These are phyloP conservation scores for Actinemys pallida DNA, from an alignment of 2,113 vertebrate genomes.

Conservation along the genomic window DNA sequence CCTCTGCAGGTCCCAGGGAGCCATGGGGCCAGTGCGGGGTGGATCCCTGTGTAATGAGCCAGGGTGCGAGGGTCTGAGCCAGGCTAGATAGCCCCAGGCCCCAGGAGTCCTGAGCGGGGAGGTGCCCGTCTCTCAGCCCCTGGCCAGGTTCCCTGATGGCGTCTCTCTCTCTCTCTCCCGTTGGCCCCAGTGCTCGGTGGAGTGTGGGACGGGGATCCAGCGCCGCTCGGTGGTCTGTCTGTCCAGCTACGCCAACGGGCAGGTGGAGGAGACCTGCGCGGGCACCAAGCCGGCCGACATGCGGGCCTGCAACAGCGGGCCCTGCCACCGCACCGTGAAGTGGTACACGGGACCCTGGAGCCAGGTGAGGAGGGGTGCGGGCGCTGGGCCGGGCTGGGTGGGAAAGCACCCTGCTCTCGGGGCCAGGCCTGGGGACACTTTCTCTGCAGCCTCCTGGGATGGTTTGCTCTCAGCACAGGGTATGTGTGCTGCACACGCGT, in stretches of 20 bases:
- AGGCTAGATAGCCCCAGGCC: background rate
- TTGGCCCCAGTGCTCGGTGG: conserved; percentile 76
- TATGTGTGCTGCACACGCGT: no score
- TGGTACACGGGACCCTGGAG: conserved; percentile 91
- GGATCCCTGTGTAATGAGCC: background rate
- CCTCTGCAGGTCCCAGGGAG: background rate
- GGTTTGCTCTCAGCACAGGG: no score
- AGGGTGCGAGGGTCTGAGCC: background rate
- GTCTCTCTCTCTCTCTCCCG: background rate
- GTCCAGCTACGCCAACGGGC: conserved; percentile 66
- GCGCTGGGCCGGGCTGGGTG: background rate
- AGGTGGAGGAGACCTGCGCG: conserved; percentile 68
- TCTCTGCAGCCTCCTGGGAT: no score
- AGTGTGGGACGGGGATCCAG: conserved; percentile 80
- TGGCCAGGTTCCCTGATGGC: background rate
- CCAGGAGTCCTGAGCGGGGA: background rate
- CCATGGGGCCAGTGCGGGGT: background rate
- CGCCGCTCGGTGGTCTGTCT: conserved; percentile 81
- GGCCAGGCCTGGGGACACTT: background rate
- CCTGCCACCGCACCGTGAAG: conserved; percentile 75
- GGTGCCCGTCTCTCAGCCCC: background rate
- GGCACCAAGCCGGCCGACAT: conserved; percentile 86
- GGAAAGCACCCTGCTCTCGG: no score
- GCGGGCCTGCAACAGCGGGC: conserved; percentile 87
- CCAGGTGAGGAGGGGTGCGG: conserved; percentile 77